Base-by-base conservation (phyloP, 64 coral and sea anemone species). In the Actinia tenebrosa region DNA sequence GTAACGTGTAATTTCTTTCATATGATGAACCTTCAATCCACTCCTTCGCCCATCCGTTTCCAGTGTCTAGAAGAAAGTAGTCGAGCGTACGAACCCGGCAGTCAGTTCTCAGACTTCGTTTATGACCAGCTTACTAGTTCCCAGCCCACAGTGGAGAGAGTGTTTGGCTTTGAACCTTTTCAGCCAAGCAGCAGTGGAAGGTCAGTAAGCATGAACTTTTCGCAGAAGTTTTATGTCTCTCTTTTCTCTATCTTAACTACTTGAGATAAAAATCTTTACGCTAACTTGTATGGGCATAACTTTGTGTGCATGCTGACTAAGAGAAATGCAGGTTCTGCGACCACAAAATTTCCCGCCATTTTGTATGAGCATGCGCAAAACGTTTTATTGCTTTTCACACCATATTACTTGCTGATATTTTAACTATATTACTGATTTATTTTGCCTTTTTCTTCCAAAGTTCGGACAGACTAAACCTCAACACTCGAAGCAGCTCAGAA, bases 1-100 rank as follows among this genome's bases (percentile, higher is more conserved):
- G 97, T 99, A 45, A 99, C 97, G 17, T 94, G 97, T 64, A 99
- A 95, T 55, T 99, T 95, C 53, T 99, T 99, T 84, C 90, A 99
- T 4, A 80, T 93, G 66, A 99, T 99, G 97, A 89, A 99, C 61
- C 69, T 80, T 10, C 87, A 95, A 47, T 82, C 91, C 19, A 83
- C 91, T 20, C 88, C 93, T 0, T 86, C 86, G 0, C 97, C 97
- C 45, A 78, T 99, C 80, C 97, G 89, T 59, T 99, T 93, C 87
- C 93, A 99, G 90, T 92, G 90, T 2, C 60, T 99, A 45, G 88
- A 90, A 1, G 93, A 99, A 45, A 95, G 90, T 86, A 95, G 97
- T 55, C 85, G 93, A 30, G 83, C 87, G 27, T 99, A 99, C 80
- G 97, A 99, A 85, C 97, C 97, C 91, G 97, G 97, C 18, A 88